A percentile compares a stretch with the other conserved stretches of the same genome.
Evolutionary conservation across 2,797 vertebrate genomes (phyloP).

Genomic region (Hydrocynus forskahlii): DNA sequence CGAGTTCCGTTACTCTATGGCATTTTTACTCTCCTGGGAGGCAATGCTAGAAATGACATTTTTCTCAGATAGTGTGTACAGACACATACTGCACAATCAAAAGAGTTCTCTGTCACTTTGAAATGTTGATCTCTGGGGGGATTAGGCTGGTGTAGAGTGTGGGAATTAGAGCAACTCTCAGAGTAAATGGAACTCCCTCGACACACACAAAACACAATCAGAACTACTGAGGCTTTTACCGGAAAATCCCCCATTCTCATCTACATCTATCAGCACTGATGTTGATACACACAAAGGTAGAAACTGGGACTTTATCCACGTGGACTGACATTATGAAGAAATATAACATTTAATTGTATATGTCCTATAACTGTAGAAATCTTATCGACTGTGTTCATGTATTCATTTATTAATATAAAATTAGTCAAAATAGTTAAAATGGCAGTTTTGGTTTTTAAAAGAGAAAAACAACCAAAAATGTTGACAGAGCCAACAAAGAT

Average conservation of each 20-base stretch:
- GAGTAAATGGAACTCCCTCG: background rate
- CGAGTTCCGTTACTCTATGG: background rate
- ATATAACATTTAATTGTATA: too few species aligned
- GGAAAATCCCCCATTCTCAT: background rate
- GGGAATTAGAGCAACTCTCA: background rate
- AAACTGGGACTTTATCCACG: background rate
- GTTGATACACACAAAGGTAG: too few species aligned
- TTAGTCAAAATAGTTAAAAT: too few species aligned
- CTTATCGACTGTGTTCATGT: too few species aligned
- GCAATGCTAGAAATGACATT: background rate
- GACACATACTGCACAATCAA: background rate
- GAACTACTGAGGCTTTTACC: background rate
- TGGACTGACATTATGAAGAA: too few species aligned
- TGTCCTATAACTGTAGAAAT: too few species aligned
- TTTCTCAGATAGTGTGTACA: background rate
- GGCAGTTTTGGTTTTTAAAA: too few species aligned
- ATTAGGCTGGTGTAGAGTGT: background rate
- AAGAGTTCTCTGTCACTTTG: background rate
- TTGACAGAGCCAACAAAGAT: too few species aligned
- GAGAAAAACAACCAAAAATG: too few species aligned
- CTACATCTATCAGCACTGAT: too few species aligned
- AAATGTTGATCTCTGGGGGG: background rate
- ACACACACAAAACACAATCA: conserved; percentile 7
- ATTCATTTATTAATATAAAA: too few species aligned
- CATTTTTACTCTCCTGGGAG: background rate